Conservation (phyloP, 2,797 vertebrate genomes). For the Peromyscus nudipes region DNA sequence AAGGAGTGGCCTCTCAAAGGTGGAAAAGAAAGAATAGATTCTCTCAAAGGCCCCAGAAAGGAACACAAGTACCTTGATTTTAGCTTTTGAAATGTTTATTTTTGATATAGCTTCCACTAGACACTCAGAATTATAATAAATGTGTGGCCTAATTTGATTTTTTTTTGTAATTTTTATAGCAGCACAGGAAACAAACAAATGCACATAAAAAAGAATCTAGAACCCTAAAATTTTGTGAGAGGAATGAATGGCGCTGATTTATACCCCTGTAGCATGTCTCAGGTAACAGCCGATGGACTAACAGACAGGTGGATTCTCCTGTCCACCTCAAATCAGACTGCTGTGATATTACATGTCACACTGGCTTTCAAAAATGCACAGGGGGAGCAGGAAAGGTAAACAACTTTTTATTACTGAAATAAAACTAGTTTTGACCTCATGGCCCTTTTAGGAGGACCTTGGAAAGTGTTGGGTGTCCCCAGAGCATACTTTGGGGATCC, state of each 20-base stretch:
- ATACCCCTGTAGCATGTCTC: not conserved
- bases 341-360: not conserved
- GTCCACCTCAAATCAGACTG: not conserved
- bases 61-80: not conserved
- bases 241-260: not conserved
- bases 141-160: not conserved
- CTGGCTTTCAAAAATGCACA: constrained; percentile 10
- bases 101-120: not conserved
- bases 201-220: not conserved
- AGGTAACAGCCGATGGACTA: not conserved
- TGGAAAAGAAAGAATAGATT: constrained; percentile 16
- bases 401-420: not conserved
- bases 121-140: constrained; percentile 35
- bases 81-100: not conserved
- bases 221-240: not conserved
- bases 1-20: not conserved
- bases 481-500: not conserved
- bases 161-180: not conserved
- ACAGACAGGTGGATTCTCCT: not conserved
- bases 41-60: not conserved
- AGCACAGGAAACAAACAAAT: not conserved
- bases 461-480: not conserved
- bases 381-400: constrained; percentile 41
- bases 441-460: not conserved
- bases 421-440: constrained; percentile 23